Evolutionary conservation across 2,113 vertebrate species (phyloP).

Genomic region (Electrona antarctica): DNA sequence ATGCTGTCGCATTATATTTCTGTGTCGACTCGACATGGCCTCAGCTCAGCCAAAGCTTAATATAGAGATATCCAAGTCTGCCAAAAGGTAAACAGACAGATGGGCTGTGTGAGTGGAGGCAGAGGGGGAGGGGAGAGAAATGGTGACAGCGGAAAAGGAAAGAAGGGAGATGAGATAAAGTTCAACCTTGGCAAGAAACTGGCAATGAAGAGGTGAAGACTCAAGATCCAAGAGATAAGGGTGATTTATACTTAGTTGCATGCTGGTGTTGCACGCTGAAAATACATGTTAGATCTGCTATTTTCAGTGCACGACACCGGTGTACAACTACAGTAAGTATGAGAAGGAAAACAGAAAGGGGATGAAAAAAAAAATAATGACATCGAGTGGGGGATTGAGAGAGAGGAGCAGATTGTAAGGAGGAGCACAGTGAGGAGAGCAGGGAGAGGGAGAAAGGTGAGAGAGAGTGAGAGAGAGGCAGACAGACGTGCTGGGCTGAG

Average conservation of each 20-base stretch:
- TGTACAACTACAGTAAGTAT: neutral
- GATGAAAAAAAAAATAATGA: constrained; percentile 15
- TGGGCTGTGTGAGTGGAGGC: constrained; percentile 52
- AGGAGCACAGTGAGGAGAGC: constrained; percentile 7
- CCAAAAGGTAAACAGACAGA: constrained; percentile 75
- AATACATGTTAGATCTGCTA: too few species aligned
- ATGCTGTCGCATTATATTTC: constrained; percentile 36
- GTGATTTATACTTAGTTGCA: too few species aligned
- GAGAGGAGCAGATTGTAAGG: constrained; percentile 27
- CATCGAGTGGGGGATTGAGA: constrained; percentile 14
- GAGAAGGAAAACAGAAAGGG: constrained; percentile 12
- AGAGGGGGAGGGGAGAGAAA: constrained; percentile 14
- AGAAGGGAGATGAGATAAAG: constrained; percentile 50
- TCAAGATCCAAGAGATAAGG: constrained; percentile 16
- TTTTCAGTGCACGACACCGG: too few species aligned
- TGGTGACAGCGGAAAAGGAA: constrained; percentile 26
- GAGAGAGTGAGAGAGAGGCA: constrained; percentile 10
- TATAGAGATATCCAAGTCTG: constrained; percentile 64
- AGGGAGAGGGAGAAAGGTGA: neutral
- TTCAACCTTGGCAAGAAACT: constrained; percentile 47
- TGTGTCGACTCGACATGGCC: constrained; percentile 46
- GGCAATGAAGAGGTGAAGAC: constrained; percentile 25
- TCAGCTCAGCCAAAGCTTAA: constrained; percentile 59
- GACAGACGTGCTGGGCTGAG: constrained; percentile 47
- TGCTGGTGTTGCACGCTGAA: too few species aligned